Base-by-base conservation (phyloP, 2,888 invertebrate genomes). In the Leucania comma region DNA sequence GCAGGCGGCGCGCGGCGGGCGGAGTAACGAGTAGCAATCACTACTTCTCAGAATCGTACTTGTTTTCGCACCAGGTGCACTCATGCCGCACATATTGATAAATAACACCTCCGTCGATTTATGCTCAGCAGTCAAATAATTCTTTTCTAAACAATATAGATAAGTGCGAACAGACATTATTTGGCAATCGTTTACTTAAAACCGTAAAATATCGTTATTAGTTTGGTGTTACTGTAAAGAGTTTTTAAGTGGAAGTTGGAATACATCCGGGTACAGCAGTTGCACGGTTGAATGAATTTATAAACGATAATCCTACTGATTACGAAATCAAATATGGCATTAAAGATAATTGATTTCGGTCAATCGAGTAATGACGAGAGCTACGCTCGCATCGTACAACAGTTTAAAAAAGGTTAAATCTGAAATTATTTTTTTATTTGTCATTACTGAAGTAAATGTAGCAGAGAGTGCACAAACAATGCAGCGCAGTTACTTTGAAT, bases 41-140 rank as follows among this genome's bases (percentile, higher is more conserved):
- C 87, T 86, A 86, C 74, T 94, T 94, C 94, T 91, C 78, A 86
- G 93, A 94, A 94, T 75, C 86, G 84, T 88, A 89, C 87, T 88
- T 90, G 91, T 91, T 90, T 90, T 91, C 89, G 88, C 88, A 89
- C 90, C 92, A 91, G 92, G 91, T 93, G 92, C 91, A 88, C 88
- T 90, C 86, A 86, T 88, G 87, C 80, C 83, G 83, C 85, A 84
- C 86, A 87, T 82, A 81, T 83, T 83, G 82, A 87, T 86, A 86
- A 86, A 83, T 83, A 82, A 79, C 78, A 80, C 69, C 82, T 82
- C 59, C 56, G 48, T 22, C 66, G 68, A 84, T 78, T 78, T 75
- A 80, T 84, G 68, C 56, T 73, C 65, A 46, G 67, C 64, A 58
- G 76, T 83, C 78, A 84, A 83, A 77, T 78, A 74, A 78, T 76